Evolutionary conservation across 2,113 vertebrate species (phyloP), one percentile per base, ranked within the genome.

Genomic region (Bolborhynchus lineola): DNA sequence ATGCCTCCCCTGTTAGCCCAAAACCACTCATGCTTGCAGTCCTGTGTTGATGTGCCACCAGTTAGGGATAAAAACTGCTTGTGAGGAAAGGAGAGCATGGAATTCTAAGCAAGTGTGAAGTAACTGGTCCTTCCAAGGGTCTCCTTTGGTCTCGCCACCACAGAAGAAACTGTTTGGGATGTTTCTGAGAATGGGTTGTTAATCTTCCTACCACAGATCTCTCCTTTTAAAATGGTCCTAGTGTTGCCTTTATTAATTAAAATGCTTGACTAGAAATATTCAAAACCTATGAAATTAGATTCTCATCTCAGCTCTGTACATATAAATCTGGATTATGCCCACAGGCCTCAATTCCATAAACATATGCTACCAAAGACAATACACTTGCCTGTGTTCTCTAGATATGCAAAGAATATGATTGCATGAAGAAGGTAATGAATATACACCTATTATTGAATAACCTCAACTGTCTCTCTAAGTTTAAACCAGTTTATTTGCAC

Each of bases 1-100:
- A 28, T 0, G 0, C 39, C 35, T 50, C 4, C 39, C 9, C 19
- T 19, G 0, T 41, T 82, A 87, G 11, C 42, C 21, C 2, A 0
- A 60, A 60, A 23, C 39, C 55, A 67, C 44, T 16, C 46, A 31
- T 2, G 3, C 18, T n/a, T 88, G 53, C 31, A 49, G 49, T 17
- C 14, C 35, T 39, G 16, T 35, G 55, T n/a, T 55, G 63, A 57
- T 29, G 20, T 42, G 18, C 6, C 47, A 80, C 28, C 21, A 55
- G 23, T 3, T 7, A 31, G 25, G 39, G 10, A 35, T 29, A 20
- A 74, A 42, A 91, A 13, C 8, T 65, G 16, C 41, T 53, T 47
- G 16, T 21, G n/a, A 55, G 72, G 78, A 60, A 57, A n/a, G 13
- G 18, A 46, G 3, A 82, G 11, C 8, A 74, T 67, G 49, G 64